A percentile compares a stretch with the other conserved stretches of the same genome.
Evolutionary conservation across 2,888 invertebrate genomes (phyloP).

Genomic region (Drosophila parthenogenetica): DNA sequence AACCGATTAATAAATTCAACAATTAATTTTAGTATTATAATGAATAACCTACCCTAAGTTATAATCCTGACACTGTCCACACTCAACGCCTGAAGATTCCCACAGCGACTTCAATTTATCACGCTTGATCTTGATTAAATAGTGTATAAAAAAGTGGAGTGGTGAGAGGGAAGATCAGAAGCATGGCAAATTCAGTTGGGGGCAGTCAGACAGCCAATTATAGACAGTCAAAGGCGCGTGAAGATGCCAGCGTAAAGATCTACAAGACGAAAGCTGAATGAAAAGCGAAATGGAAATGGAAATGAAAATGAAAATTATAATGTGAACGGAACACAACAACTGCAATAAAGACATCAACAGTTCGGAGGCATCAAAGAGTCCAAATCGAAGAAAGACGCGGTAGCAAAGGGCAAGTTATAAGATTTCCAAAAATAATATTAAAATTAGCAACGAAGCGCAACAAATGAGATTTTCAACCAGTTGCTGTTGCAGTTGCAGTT

Average conservation of each 20-base stretch:
- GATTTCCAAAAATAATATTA: slow-evolving; percentile 81
- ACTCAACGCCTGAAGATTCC: slow-evolving; percentile 55
- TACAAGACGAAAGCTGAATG: slow-evolving; percentile 60
- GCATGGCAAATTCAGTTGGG: slow-evolving; percentile 49
- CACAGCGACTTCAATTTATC: slow-evolving; percentile 63
- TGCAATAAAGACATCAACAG: slow-evolving; percentile 81
- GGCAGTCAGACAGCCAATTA: slow-evolving; percentile 72
- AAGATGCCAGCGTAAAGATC: slow-evolving; percentile 71
- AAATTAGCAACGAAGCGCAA: slow-evolving; percentile 79
- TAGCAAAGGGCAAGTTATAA: slow-evolving; percentile 64
- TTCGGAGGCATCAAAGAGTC: slow-evolving; percentile 69
- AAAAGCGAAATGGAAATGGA: slow-evolving; percentile 37
- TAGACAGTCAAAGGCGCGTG: slow-evolving; percentile 74
- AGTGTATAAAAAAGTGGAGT: slow-evolving; percentile 16
- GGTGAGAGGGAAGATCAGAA: slow-evolving; percentile 14
- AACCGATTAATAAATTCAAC: neutral
- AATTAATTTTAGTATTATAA: too few relatives aligned
- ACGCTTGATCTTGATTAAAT: slow-evolving; percentile 73
- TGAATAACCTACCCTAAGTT: slow-evolving; percentile 21
- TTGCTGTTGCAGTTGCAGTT: slow-evolving; percentile 32
- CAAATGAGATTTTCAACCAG: slow-evolving; percentile 69
- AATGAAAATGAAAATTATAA: slow-evolving; percentile 69
- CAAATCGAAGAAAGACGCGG: slow-evolving; percentile 10
- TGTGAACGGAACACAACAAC: slow-evolving; percentile 52
- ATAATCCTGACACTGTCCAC: slow-evolving; percentile 34